A percentile compares a stretch with the other conserved stretches of the same genome.
phyloP scores from a whole-genome alignment of 2,797 vertebrate species.

The Mus minutoides region DNA sequence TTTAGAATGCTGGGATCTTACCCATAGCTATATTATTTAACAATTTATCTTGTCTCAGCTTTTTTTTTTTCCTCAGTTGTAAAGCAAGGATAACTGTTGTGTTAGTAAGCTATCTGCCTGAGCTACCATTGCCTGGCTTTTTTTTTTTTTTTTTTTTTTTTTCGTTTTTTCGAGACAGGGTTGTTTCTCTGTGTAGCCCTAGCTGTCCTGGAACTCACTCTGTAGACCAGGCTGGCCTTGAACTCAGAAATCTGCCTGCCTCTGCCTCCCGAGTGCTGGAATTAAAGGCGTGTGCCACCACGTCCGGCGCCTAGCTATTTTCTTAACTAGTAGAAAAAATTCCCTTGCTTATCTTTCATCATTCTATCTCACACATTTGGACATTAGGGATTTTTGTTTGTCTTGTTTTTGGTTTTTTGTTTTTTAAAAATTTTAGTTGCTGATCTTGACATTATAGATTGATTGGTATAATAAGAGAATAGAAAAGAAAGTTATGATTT shows the following conservation, averaged over 20 bases:
- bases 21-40: not conserved
- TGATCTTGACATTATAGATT: not conserved
- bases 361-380: not conserved
- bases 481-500: not conserved
- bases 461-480: not conserved
- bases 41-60: conserved; percentile 33
- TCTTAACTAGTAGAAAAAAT: not conserved
- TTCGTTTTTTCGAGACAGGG: no score
- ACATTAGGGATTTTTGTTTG: not conserved
- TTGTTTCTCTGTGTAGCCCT: no score
- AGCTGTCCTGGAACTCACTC: no score
- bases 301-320: not conserved
- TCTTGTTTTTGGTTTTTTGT: not conserved
- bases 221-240: no score
- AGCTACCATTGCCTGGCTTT: not conserved
- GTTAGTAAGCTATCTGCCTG: not conserved
- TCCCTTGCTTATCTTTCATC: not conserved
- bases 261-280: no score
- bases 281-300: no score
- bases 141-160: no score
- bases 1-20: not conserved
- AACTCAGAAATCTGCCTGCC: no score
- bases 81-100: conserved; percentile 33
- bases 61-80: not conserved
- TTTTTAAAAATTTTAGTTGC: not conserved